These are phyloP conservation scores for Dascyllus trimaculatus DNA, from an alignment of 2,113 vertebrate genomes.

Conservation along the genomic window DNA sequence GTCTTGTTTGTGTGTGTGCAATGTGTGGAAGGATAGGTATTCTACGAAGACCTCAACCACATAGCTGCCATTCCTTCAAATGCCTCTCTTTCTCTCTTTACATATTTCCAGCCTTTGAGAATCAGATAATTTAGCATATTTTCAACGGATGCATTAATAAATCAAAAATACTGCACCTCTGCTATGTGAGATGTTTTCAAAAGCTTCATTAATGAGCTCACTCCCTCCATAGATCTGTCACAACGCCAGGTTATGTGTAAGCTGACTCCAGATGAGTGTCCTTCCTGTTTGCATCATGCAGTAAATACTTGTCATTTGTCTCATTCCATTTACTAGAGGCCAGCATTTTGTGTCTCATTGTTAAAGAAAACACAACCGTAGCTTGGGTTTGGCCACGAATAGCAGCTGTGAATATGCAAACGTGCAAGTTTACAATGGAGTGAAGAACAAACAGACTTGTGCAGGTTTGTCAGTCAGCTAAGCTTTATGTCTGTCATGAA, in stretches of 20 bases:
- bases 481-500: too few species aligned
- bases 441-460: too few species aligned
- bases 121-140: background rate
- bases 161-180: background rate
- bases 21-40: background rate
- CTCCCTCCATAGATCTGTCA: background rate
- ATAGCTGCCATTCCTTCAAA: background rate
- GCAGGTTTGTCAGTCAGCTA: too few species aligned
- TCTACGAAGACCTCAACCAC: background rate
- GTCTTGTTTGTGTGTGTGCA: background rate
- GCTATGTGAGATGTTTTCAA: slow-evolving; percentile 27
- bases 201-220: slow-evolving; percentile 29
- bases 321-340: background rate
- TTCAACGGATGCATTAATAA: slow-evolving; percentile 7
- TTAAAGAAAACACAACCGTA: background rate
- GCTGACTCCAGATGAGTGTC: background rate
- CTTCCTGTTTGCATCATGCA: background rate
- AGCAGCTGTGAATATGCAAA: too few species aligned
- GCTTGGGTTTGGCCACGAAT: background rate
- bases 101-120: background rate
- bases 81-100: background rate
- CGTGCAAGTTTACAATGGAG: too few species aligned
- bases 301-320: background rate
- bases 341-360: background rate
- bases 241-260: background rate